Evolutionary conservation across 2,113 vertebrate genomes (phyloP).

Genomic region (Echinops telfairi): DNA sequence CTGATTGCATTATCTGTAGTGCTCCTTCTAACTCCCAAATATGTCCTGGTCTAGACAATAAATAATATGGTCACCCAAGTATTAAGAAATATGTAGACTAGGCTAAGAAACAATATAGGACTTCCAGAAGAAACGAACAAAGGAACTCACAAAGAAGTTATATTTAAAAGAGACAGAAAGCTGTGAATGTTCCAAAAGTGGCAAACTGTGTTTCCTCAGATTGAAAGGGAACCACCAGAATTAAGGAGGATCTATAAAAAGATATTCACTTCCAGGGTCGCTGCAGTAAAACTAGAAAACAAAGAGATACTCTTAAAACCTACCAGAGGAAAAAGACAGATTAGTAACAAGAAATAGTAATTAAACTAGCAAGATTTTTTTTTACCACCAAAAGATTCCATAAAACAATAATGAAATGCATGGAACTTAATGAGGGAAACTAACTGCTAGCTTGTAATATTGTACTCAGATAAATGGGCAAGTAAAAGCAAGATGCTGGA

Average conservation of each 20-base stretch:
- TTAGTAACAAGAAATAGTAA: background rate
- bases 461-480: too few relatives aligned
- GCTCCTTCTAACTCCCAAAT: background rate
- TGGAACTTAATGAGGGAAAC: background rate
- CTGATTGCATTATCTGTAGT: background rate
- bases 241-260: slow-evolving; percentile 19
- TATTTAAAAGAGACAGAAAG: slow-evolving; percentile 29
- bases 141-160: background rate
- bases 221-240: slow-evolving; percentile 20
- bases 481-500: too few relatives aligned
- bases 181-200: slow-evolving; percentile 35
- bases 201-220: background rate
- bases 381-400: background rate
- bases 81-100: background rate
- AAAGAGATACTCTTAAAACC: background rate
- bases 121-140: background rate
- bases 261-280: background rate
- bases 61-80: background rate
- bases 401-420: background rate
- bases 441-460: background rate
- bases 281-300: background rate
- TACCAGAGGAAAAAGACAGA: slow-evolving; percentile 5
- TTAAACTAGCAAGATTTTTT: background rate
- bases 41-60: background rate
- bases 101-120: background rate